A percentile compares a stretch with the other conserved stretches of the same genome.
Conservation (phyloP, 2,797 vertebrate species). For the Otus scops region DNA sequence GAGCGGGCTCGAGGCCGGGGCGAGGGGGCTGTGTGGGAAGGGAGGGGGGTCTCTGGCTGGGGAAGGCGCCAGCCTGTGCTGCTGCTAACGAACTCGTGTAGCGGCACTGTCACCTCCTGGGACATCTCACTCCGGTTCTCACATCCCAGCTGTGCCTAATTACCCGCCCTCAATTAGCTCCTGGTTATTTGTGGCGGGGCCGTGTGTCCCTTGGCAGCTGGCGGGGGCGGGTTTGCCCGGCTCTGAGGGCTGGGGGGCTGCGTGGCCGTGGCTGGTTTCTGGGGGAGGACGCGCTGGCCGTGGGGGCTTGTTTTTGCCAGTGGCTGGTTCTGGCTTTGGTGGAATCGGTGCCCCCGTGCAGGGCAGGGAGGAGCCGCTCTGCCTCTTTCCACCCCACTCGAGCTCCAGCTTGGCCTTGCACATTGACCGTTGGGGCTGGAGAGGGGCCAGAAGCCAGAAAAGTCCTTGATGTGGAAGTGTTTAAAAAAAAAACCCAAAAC, state of each 20-base stretch:
- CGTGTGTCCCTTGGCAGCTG: background rate
- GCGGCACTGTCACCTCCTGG: background rate
- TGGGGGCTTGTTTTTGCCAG: background rate
- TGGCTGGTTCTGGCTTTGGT: background rate
- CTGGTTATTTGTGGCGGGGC: background rate
- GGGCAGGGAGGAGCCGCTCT: background rate
- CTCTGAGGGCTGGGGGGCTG: background rate
- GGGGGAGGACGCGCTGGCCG: fast-evolving
- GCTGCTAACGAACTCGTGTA: fast-evolving
- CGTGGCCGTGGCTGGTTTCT: background rate
- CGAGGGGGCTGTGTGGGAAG: background rate
- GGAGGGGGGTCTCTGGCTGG: fast-evolving
- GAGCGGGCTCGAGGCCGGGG: background rate
- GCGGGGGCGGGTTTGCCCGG: background rate
- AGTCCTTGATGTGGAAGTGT: background rate
- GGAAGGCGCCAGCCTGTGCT: background rate
- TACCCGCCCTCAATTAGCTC: background rate
- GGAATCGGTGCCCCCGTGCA: background rate
- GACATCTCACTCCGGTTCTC: background rate
- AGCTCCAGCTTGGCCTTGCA: background rate
- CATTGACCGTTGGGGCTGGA: fast-evolving
- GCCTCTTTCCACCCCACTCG: background rate
- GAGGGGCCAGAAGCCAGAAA: background rate
- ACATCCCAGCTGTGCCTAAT: background rate
- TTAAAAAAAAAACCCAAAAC: background rate